These are phyloP conservation scores for Poecilia velifera DNA, from an alignment of 2,797 vertebrate genomes.

Conservation along the genomic window DNA sequence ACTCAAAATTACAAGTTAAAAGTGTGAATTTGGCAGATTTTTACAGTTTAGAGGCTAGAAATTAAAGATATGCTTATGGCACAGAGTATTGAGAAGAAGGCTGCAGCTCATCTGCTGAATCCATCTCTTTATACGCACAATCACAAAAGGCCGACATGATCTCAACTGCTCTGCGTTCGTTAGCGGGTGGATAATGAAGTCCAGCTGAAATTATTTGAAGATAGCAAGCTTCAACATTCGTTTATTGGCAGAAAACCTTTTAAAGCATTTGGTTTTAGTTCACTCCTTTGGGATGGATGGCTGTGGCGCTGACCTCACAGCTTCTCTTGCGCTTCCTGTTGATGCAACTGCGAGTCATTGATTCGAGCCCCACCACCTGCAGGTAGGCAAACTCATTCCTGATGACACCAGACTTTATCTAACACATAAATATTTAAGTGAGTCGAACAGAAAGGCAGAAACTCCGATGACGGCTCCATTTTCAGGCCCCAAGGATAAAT, in stretches of 20 bases:
- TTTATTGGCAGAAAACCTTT: neutral
- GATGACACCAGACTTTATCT: conserved; percentile 33
- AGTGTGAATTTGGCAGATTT: neutral
- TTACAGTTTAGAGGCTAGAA: neutral
- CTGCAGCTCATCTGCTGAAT: neutral
- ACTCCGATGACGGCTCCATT: conserved; percentile 20
- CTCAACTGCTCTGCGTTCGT: neutral
- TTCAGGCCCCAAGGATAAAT: conserved; percentile 26
- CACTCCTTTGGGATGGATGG: neutral
- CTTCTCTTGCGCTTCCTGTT: conserved; percentile 9
- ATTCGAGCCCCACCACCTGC: conserved; percentile 32
- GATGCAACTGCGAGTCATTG: conserved; percentile 9
- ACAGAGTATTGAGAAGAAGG: neutral
- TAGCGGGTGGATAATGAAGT: neutral
- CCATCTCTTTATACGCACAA: neutral
- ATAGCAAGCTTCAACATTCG: neutral
- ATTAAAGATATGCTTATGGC: neutral
- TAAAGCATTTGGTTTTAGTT: neutral
- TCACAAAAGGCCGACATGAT: neutral
- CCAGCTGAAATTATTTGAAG: neutral
- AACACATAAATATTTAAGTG: conserved; percentile 44
- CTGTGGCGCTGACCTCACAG: conserved; percentile 1
- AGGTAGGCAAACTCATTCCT: conserved; percentile 32
- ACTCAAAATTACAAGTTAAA: too few species aligned
- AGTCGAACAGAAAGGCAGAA: conserved; percentile 32